These are phyloP conservation scores for Rugalucina vietnamica DNA, from an alignment of 2,888 invertebrate genomes.

Conservation along the genomic window DNA sequence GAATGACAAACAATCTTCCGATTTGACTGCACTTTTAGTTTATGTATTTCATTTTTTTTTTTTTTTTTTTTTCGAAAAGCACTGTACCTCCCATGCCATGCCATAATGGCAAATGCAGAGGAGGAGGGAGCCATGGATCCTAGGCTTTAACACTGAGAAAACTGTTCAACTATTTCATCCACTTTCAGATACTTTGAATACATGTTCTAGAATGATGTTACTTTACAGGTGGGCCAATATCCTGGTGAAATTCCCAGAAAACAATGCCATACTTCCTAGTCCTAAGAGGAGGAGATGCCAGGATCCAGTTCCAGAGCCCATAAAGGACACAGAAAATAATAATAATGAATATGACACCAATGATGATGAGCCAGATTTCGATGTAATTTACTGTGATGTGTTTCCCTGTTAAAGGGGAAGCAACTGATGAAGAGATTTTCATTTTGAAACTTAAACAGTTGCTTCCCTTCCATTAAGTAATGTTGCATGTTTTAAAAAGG, in stretches of 20 bases:
- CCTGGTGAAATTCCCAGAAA: conserved; percentile 51
- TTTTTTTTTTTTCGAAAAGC: no score
- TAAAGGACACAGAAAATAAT: conserved; percentile 14
- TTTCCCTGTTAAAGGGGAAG: background rate
- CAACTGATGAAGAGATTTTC: background rate
- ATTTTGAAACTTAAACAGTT: background rate
- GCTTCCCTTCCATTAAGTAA: background rate
- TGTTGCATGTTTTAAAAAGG: no score
- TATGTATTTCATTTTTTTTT: no score
- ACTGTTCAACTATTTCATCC: no score
- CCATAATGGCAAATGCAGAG: no score
- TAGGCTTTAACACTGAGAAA: no score
- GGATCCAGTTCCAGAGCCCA: background rate
- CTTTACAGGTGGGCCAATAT: conserved; percentile 58
- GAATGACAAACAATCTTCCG: no score
- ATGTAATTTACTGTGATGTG: background rate
- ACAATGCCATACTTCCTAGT: conserved; percentile 24
- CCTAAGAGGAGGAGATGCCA: conserved; percentile 9
- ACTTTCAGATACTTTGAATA: no score
- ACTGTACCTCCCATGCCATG: no score
- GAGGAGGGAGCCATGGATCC: no score
- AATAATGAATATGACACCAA: background rate
- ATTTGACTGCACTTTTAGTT: no score
- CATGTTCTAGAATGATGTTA: background rate
- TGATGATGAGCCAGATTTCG: background rate